phyloP scores from a whole-genome alignment of 2,113 vertebrate genomes.

The Prionailurus bengalensis region DNA sequence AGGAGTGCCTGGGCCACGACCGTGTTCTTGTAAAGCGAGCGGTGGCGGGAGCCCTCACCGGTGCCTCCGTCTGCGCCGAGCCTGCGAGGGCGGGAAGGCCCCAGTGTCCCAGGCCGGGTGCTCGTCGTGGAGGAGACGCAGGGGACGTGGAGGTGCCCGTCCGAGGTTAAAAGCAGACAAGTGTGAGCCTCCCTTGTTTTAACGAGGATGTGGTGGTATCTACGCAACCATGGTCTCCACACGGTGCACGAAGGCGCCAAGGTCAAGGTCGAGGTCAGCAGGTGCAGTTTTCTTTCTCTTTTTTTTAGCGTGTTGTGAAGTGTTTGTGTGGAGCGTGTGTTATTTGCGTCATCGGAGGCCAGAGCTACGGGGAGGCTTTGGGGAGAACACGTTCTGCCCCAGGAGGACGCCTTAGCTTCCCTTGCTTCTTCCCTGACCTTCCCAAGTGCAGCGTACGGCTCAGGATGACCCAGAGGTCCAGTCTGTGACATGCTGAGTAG shows the following conservation, averaged over 20 bases:
- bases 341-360: not conserved
- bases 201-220: too few species aligned
- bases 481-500: not conserved
- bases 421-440: not conserved
- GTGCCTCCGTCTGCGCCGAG: too few species aligned
- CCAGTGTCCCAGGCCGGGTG: too few species aligned
- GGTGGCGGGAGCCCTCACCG: too few species aligned
- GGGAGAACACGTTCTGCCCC: not conserved
- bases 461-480: not conserved
- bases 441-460: accelerated
- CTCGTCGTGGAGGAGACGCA: too few species aligned
- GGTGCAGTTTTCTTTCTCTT: not conserved
- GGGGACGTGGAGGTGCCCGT: too few species aligned
- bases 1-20: too few species aligned
- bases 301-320: not conserved
- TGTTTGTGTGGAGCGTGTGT: not conserved
- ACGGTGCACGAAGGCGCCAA: not conserved
- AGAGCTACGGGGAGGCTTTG: not conserved
- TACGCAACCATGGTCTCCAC: not conserved
- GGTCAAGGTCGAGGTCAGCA: not conserved
- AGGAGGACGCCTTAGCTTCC: not conserved
- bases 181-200: too few species aligned
- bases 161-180: too few species aligned
- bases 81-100: too few species aligned
- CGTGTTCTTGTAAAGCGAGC: too few species aligned